These are phyloP conservation scores for Stomatorhinus ivindoensis DNA, from an alignment of 2,113 vertebrate genomes.

Conservation along the genomic window DNA sequence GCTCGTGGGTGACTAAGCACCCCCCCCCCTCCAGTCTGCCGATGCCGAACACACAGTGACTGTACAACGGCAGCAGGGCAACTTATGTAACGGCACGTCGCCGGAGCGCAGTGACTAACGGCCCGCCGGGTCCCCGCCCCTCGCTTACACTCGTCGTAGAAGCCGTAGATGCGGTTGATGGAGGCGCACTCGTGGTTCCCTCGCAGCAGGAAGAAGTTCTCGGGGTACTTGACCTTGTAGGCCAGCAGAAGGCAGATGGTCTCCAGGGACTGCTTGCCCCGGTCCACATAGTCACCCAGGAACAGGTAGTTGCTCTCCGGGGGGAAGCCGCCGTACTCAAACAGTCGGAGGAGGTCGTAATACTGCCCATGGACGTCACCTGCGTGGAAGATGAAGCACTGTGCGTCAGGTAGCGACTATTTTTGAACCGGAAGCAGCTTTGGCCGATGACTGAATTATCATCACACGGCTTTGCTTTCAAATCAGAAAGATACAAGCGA, in stretches of 20 bases:
- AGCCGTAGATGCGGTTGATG: slow-evolving; percentile 70
- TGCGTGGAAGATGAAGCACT: slow-evolving; percentile 45
- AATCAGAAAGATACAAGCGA: background rate
- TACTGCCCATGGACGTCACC: slow-evolving; percentile 95
- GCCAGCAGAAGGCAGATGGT: slow-evolving; percentile 68
- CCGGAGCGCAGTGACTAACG: background rate
- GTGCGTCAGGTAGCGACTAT: background rate
- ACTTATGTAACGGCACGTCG: background rate
- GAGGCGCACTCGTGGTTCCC: slow-evolving; percentile 71
- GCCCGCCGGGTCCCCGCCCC: background rate
- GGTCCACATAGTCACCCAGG: slow-evolving; percentile 66
- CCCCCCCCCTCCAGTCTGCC: background rate
- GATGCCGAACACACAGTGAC: background rate
- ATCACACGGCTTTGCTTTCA: background rate
- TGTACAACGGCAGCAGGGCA: background rate
- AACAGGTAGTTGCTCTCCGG: slow-evolving; percentile 91
- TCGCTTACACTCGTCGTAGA: slow-evolving; percentile 67
- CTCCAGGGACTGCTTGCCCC: slow-evolving; percentile 68
- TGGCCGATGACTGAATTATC: background rate
- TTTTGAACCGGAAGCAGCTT: background rate
- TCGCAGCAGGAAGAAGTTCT: slow-evolving; percentile 68
- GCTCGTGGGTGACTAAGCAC: background rate
- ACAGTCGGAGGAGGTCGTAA: slow-evolving; percentile 86
- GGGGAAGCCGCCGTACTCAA: slow-evolving; percentile 91
- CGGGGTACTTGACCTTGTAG: slow-evolving; percentile 70